These are phyloP conservation scores for Habrosyne pyritoides DNA, from an alignment of 2,888 invertebrate genomes.

Conservation along the genomic window DNA sequence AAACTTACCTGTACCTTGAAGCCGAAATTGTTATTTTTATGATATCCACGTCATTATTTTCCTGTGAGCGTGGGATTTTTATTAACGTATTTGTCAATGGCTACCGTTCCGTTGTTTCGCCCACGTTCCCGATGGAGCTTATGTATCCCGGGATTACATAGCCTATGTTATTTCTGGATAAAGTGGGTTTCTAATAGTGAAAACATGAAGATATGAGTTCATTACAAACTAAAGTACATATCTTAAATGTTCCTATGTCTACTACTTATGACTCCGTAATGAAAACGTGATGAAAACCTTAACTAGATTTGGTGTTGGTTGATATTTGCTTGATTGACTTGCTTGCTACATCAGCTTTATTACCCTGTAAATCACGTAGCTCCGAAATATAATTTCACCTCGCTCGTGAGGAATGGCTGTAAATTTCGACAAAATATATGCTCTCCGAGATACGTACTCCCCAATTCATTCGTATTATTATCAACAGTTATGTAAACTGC, in stretches of 20 bases:
- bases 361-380: not conserved
- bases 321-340: not conserved
- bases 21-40: not conserved
- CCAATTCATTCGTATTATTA: constrained; percentile 4
- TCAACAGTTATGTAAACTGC: constrained; percentile 5
- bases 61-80: not conserved
- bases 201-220: no score
- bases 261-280: no score
- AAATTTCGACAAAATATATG: not conserved
- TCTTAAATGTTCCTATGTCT: no score
- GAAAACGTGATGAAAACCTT: no score
- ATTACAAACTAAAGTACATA: no score
- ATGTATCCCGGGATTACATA: no score
- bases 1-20: not conserved
- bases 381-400: not conserved
- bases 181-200: no score
- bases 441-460: constrained; percentile 3
- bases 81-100: not conserved
- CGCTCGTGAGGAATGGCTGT: not conserved
- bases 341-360: not conserved
- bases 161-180: no score
- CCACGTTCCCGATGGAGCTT: no score
- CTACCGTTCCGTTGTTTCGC: no score
- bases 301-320: not conserved
- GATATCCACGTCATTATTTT: not conserved